A percentile compares a stretch with the other conserved stretches of the same genome.
Evolutionary conservation across 2,888 invertebrate genomes (phyloP).

Genomic region (Apamea anceps): DNA sequence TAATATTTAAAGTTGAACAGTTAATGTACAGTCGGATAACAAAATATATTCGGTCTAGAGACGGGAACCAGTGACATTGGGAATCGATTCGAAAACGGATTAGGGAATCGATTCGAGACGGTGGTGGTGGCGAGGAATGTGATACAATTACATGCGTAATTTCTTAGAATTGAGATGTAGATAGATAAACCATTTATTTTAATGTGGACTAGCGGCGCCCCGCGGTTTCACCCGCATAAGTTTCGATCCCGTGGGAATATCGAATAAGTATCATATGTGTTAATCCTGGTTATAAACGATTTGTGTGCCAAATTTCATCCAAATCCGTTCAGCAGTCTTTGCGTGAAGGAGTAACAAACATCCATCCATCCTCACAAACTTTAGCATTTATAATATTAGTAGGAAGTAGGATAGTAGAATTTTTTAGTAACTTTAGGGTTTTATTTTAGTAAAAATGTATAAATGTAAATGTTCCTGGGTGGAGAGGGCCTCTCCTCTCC

Average conservation of each 20-base stretch:
- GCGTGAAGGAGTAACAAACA: too few species aligned
- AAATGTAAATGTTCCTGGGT: background rate
- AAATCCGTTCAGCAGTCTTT: too few species aligned
- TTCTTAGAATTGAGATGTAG: conserved; percentile 4
- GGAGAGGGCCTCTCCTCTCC: background rate
- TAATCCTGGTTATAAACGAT: too few species aligned
- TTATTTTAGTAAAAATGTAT: background rate
- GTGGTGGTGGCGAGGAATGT: conserved; percentile 14
- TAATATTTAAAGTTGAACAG: conserved; percentile 69
- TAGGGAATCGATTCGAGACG: conserved; percentile 24
- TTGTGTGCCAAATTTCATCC: too few species aligned
- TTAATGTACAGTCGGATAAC: conserved; percentile 55
- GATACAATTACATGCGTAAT: conserved; percentile 9
- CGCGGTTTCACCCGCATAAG: too few species aligned
- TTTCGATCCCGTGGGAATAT: too few species aligned
- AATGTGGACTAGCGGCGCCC: too few species aligned
- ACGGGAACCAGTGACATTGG: conserved; percentile 29
- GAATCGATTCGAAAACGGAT: conserved; percentile 41
- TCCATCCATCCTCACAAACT: too few species aligned
- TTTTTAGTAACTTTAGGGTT: too few species aligned
- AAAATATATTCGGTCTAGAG: conserved; percentile 48
- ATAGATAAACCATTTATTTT: background rate
- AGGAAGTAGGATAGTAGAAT: too few species aligned
- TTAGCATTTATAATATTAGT: too few species aligned
- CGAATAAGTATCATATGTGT: too few species aligned